Conservation (phyloP, 2,888 invertebrate species). For the Amphipoea lucens region DNA sequence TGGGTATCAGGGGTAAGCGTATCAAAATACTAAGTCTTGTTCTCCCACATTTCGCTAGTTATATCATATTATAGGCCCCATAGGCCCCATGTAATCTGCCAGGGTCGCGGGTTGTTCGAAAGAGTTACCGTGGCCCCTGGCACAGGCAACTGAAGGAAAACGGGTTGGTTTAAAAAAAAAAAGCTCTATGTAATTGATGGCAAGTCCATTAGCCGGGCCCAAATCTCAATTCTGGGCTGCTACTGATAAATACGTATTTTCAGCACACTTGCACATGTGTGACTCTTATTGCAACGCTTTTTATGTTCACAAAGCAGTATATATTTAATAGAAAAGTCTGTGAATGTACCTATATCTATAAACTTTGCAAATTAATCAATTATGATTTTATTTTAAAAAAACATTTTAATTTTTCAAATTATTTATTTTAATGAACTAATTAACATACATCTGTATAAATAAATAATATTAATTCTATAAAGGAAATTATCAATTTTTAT, state of each 20-base stretch:
- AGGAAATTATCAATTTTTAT: neutral
- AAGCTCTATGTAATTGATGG: neutral
- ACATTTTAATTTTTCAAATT: neutral
- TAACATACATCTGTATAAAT: neutral
- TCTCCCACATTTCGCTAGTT: neutral
- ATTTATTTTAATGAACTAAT: neutral
- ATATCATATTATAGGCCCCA: neutral
- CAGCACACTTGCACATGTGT: neutral
- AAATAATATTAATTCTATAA: too few relatives aligned
- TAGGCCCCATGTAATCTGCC: neutral
- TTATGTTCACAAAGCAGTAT: too few relatives aligned
- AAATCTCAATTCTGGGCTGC: neutral
- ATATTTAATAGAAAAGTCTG: too few relatives aligned
- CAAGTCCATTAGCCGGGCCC: neutral
- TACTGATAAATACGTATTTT: neutral
- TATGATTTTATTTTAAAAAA: neutral
- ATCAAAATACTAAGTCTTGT: neutral
- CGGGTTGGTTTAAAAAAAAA: too few relatives aligned
- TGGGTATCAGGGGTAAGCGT: neutral
- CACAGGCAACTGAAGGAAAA: too few relatives aligned
- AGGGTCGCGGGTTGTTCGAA: too few relatives aligned
- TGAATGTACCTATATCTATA: neutral
- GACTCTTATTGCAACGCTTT: too few relatives aligned
- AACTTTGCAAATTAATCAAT: neutral
- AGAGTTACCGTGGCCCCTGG: too few relatives aligned